Conservation (phyloP, 2,797 vertebrate genomes). For the Sebastolobus altivelis region DNA sequence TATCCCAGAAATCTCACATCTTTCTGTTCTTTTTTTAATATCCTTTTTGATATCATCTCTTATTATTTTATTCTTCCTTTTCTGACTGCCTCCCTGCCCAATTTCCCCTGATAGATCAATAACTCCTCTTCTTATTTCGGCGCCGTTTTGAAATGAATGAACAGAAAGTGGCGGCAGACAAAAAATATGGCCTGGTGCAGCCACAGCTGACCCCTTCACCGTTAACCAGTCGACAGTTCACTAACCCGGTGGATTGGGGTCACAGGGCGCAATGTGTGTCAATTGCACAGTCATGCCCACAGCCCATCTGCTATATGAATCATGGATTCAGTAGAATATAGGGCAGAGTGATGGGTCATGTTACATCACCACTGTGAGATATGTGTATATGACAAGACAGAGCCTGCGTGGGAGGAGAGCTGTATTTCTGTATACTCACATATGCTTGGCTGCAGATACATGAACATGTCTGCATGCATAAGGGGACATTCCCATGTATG, state of each 20-base stretch:
- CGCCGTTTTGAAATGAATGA: constrained; percentile 10
- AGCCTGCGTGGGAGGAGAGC: constrained; percentile 34
- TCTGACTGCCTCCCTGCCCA: not conserved
- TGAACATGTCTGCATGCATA: not conserved
- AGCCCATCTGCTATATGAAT: constrained; percentile 52
- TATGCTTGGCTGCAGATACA: constrained; percentile 15
- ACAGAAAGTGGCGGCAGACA: not conserved
- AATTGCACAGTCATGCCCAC: constrained; percentile 15
- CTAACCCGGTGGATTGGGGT: constrained; percentile 29
- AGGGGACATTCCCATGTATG: not conserved
- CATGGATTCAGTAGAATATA: constrained; percentile 41
- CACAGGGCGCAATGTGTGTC: constrained; percentile 34
- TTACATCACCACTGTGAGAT: constrained; percentile 48
- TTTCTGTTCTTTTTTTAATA: not conserved
- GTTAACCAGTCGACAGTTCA: constrained; percentile 33
- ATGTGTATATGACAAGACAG: constrained; percentile 26
- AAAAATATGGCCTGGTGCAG: not conserved
- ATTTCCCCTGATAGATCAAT: constrained; percentile 21
- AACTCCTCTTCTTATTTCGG: constrained; percentile 11
- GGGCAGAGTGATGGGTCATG: constrained; percentile 35
- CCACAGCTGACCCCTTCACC: constrained; percentile 1
- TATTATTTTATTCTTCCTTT: not conserved
- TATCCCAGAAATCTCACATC: not conserved
- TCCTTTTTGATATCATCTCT: not conserved
- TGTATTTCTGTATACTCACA: constrained; percentile 1